Evolutionary conservation across 2,888 invertebrate genomes (phyloP).

Genomic region (Drosophila buzzatii): DNA sequence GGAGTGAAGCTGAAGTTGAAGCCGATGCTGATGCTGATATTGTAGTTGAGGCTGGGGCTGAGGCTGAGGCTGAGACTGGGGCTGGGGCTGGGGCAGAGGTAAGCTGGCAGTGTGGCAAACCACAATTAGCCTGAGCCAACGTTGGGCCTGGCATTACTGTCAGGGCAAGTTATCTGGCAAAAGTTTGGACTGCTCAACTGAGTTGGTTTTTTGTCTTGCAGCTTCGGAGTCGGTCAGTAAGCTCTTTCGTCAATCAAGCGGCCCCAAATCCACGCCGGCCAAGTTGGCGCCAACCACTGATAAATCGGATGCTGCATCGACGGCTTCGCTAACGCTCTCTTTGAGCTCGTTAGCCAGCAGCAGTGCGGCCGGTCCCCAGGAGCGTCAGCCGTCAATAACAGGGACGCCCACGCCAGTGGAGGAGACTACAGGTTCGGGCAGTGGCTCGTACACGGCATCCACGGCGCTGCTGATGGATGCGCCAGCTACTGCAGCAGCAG

Average conservation of each 20-base stretch:
- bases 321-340: slow-evolving; percentile 80
- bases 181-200: slow-evolving; percentile 45
- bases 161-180: slow-evolving; percentile 62
- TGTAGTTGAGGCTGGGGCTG: neutral
- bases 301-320: slow-evolving; percentile 72
- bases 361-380: slow-evolving; percentile 65
- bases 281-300: slow-evolving; percentile 56
- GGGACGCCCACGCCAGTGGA: slow-evolving; percentile 71
- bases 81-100: neutral
- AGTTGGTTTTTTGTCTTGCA: slow-evolving; percentile 55
- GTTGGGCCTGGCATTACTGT: slow-evolving; percentile 57
- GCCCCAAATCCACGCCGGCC: slow-evolving; percentile 65
- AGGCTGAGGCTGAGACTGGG: neutral
- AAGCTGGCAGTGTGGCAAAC: slow-evolving; percentile 10
- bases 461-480: slow-evolving; percentile 80
- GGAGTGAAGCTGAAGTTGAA: neutral
- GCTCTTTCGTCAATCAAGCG: slow-evolving; percentile 84
- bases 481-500: slow-evolving; percentile 1
- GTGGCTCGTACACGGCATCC: slow-evolving; percentile 79
- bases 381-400: slow-evolving; percentile 60
- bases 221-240: slow-evolving; percentile 84
- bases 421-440: slow-evolving; percentile 69
- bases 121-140: slow-evolving; percentile 53
- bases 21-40: neutral
- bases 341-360: slow-evolving; percentile 83